phyloP scores from a whole-genome alignment of 2,797 vertebrate species.

The Enteromius anoplus region DNA sequence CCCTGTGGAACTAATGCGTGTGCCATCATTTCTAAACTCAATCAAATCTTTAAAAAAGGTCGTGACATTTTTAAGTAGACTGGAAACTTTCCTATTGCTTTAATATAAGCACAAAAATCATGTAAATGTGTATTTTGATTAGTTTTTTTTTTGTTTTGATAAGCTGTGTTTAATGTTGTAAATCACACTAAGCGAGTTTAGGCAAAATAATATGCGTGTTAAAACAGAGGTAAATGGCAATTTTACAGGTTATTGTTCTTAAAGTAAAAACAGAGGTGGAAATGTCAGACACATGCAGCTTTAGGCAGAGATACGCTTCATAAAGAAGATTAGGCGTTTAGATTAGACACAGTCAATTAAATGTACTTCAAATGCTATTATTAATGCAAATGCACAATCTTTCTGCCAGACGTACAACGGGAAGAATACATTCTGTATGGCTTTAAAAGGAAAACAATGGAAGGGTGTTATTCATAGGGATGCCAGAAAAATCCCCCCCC shows the following conservation, averaged over 20 bases:
- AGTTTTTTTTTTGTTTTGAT: background rate
- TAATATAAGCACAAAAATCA: background rate
- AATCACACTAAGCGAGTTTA: background rate
- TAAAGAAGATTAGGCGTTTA: constrained; percentile 3
- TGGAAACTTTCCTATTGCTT: background rate
- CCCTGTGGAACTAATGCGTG: background rate
- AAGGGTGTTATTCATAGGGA: background rate
- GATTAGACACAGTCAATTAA: constrained; percentile 36
- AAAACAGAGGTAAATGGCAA: background rate
- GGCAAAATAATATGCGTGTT: background rate
- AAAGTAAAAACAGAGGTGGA: background rate
- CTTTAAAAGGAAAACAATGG: background rate
- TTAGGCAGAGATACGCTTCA: background rate
- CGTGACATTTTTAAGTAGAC: background rate
- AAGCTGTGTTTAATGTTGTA: background rate
- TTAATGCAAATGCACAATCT: constrained; percentile 23
- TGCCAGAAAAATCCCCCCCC: no score
- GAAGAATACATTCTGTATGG: background rate
- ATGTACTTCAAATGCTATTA: constrained; percentile 16
- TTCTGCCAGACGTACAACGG: background rate
- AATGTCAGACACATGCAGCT: constrained; percentile 1
- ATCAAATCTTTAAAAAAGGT: constrained; percentile 3
- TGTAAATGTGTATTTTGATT: background rate
- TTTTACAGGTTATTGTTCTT: constrained; percentile 12
- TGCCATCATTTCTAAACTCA: background rate